Percentiles rank a stretch among this genome's conserved stretches.
Conservation (phyloP, 2,797 vertebrate species). For the Coccyzus lansbergi region DNA sequence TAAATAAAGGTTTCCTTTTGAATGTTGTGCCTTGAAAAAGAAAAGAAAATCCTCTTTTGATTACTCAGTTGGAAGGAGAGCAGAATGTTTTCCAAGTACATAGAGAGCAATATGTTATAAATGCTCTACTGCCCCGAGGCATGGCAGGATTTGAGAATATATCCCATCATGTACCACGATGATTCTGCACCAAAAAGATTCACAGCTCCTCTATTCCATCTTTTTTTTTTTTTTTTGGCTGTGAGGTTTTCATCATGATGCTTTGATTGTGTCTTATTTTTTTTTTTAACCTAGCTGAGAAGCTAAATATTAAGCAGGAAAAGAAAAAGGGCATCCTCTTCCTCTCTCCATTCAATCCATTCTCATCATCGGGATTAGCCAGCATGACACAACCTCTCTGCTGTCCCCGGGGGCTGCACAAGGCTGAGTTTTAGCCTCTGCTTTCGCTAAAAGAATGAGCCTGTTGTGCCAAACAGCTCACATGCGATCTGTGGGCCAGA, state of each 20-base stretch:
- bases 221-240: not conserved
- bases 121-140: not conserved
- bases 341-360: constrained; percentile 70
- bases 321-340: constrained; percentile 64
- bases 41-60: not conserved
- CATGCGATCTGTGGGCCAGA: constrained; percentile 18
- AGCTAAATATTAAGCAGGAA: constrained; percentile 53
- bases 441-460: constrained; percentile 31
- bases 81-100: not conserved
- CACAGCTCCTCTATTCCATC: not conserved
- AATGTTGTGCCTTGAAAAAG: not conserved
- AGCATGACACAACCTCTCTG: constrained; percentile 54
- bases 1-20: constrained; percentile 16
- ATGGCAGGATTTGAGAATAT: not conserved
- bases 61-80: constrained; percentile 21
- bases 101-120: not conserved
- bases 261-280: not conserved
- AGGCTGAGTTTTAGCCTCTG: constrained; percentile 41
- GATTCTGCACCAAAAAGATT: not conserved
- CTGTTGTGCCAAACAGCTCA: constrained; percentile 22
- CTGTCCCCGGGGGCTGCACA: constrained; percentile 20
- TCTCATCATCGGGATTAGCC: constrained; percentile 64
- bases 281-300: constrained; percentile 8
- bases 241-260: not conserved
- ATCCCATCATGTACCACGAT: not conserved